Evolutionary conservation across 2,888 invertebrate species (phyloP), one percentile per base, ranked within the genome.

Genomic region (Torymus aiolomorphi): DNA sequence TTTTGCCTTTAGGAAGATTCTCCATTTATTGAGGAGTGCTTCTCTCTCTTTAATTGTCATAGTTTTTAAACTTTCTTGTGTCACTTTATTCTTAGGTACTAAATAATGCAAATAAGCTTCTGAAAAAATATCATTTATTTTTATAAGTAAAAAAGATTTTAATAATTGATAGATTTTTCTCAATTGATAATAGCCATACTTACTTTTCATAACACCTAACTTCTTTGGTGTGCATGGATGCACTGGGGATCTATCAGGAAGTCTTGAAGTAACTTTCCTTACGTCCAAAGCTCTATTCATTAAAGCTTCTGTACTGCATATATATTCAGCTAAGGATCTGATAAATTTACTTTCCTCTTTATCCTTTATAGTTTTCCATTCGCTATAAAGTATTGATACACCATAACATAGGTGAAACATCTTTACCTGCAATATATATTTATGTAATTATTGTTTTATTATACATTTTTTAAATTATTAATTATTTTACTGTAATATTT

Each of bases 241-340:
- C n/a, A 57, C n/a, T 57, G 57, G 57, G n/a, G 57, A 57, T 57
- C 57, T 57, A 57, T n/a, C 57, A 57, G 57, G 57, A n/a, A 57
- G 57, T 5, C n/a, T 13, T n/a, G 57, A n/a, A n/a, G 13, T 57
- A 57, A 57, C 57, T 57, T 57, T 57, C n/a, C n/a, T 57, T n/a
- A 57, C n/a, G n/a, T 57, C 57, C 13, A 57, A n/a, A n/a, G 57
- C 57, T 57, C 57, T 57, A n/a, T 57, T 57, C 57, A 57, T 57
- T 14, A 57, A 57, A n/a, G 13, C n/a, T n/a, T 57, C n/a, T 13
- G n/a, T n/a, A 57, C 57, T n/a, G 13, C 57, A 57, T 57, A 57
- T n/a, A 57, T n/a, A 57, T 57, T 57, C 57, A 57, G 57, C 57
- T 13, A 57, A n/a, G n/a, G 57, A 13, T n/a, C 57, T 13, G 0